Conservation (phyloP, 2,113 vertebrate genomes). For the Balaeniceps rex region DNA sequence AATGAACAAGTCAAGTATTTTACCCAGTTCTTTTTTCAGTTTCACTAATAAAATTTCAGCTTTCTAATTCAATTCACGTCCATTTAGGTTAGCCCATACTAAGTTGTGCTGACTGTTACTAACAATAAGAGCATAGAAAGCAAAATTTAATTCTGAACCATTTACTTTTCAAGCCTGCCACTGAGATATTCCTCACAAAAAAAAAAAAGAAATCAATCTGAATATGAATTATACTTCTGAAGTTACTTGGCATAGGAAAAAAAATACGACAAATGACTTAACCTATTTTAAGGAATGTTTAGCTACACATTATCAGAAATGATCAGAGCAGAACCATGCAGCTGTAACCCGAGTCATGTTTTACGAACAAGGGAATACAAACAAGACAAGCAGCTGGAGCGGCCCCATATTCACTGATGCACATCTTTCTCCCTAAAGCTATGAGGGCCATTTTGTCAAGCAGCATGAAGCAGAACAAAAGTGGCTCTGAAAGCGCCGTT, state of each 20-base stretch:
- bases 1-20: conserved; percentile 39
- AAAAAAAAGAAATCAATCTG: not conserved
- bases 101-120: not conserved
- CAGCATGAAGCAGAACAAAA: conserved; percentile 81
- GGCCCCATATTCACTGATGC: conserved; percentile 73
- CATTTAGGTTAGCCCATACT: conserved; percentile 38
- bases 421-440: conserved; percentile 73
- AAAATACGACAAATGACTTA: conserved; percentile 46
- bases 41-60: conserved; percentile 66
- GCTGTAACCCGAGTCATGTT: conserved; percentile 77
- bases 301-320: conserved; percentile 71
- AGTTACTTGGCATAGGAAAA: not conserved
- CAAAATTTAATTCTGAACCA: conserved; percentile 62
- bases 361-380: conserved; percentile 80
- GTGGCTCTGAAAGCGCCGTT: conserved; percentile 74
- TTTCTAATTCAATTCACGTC: conserved; percentile 63
- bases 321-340: conserved; percentile 70
- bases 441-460: conserved; percentile 78
- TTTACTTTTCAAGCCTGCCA: conserved; percentile 55
- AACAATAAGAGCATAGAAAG: conserved; percentile 54
- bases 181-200: not conserved
- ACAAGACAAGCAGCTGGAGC: conserved; percentile 80
- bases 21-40: conserved; percentile 42
- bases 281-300: conserved; percentile 69
- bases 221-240: conserved; percentile 12